Evolutionary conservation across 1,140 invertebrate species (phyloP).

Genomic region (Euwallacea fornicatus): DNA sequence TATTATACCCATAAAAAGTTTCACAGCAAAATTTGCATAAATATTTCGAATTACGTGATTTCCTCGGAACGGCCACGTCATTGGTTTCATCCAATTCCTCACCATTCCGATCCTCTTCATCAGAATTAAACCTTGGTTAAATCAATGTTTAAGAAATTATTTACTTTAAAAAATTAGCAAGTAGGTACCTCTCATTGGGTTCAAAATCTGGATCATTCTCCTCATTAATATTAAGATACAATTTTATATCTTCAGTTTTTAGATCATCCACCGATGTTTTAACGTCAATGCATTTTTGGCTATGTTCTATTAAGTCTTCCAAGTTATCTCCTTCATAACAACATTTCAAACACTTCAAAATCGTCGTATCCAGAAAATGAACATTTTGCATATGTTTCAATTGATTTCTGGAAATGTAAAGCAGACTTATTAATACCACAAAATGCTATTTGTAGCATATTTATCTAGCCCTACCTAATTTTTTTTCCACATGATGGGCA

Average conservation of each 20-base stretch:
- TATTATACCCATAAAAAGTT: constrained; percentile 8
- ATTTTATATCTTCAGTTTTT: not conserved
- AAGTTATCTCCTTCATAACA: not conserved
- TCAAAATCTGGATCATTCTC: constrained; percentile 12
- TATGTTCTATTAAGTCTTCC: constrained; percentile 13
- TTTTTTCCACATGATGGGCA: no score
- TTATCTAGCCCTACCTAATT: no score
- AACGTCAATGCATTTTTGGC: not conserved
- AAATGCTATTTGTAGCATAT: no score
- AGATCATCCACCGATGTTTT: not conserved
- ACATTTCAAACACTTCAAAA: constrained; percentile 18
- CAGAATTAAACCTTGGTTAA: constrained; percentile 1
- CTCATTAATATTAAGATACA: constrained; percentile 2
- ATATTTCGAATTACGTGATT: no score
- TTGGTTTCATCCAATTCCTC: not conserved
- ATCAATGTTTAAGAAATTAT: not conserved
- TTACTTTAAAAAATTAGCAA: not conserved
- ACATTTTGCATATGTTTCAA: not conserved
- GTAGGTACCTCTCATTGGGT: constrained; percentile 1
- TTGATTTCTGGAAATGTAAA: not conserved
- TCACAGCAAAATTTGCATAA: no score
- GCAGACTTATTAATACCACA: no score
- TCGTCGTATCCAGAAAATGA: constrained; percentile 17
- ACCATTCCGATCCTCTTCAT: not conserved
- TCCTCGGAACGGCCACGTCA: not conserved